A percentile compares a stretch with the other conserved stretches of the same genome.
Evolutionary conservation across 2,888 invertebrate species (phyloP).

Genomic region (Eurytoma adleriae): DNA sequence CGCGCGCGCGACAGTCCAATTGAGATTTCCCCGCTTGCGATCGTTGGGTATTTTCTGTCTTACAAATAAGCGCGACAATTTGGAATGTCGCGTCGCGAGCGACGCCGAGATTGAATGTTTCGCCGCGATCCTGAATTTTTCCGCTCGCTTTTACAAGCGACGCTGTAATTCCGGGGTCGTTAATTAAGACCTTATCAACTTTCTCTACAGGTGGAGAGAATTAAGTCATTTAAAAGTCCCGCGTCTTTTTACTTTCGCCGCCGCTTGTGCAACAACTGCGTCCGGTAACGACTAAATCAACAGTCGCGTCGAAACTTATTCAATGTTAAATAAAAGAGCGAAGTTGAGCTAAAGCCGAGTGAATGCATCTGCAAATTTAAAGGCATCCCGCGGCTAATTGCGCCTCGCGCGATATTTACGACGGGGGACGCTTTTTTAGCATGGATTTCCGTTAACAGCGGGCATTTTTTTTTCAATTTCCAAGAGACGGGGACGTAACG

Average conservation of each 20-base stretch:
- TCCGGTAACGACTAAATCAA: no score
- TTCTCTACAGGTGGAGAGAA: not conserved
- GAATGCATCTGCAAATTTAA: not conserved
- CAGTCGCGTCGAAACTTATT: no score
- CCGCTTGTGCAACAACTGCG: no score
- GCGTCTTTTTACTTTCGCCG: no score
- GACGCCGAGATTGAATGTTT: constrained; percentile 22
- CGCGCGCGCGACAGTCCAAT: constrained; percentile 40
- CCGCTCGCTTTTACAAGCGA: not conserved
- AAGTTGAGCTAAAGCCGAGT: no score
- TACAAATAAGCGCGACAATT: no score
- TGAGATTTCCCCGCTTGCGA: constrained; percentile 39
- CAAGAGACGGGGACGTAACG: not conserved
- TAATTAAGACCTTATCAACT: constrained; percentile 20
- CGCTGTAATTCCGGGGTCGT: not conserved
- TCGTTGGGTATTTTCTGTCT: not conserved
- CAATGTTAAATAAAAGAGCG: no score
- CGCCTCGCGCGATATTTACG: not conserved
- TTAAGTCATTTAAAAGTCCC: no score
- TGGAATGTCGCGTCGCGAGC: not conserved
- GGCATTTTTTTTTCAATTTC: constrained; percentile 40
- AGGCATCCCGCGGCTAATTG: not conserved
- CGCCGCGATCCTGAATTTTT: constrained; percentile 16
- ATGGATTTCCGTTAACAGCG: not conserved
- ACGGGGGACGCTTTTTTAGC: constrained; percentile 6